Percentiles rank a stretch among this genome's conserved stretches.
These are phyloP conservation scores for Zaprionus camerounensis DNA, from an alignment of 1,140 invertebrate genomes.

Conservation along the genomic window DNA sequence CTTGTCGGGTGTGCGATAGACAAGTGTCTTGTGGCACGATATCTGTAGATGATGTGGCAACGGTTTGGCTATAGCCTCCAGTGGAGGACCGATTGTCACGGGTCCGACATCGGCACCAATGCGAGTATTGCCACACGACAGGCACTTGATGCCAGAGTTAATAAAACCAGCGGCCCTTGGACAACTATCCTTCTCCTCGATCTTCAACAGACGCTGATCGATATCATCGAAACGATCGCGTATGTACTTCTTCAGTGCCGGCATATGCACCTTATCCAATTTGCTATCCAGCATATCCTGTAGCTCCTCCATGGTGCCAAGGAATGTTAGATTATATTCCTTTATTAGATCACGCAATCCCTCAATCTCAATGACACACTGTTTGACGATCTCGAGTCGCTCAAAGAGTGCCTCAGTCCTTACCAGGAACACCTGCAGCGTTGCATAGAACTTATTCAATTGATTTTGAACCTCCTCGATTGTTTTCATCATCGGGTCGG, in stretches of 20 bases:
- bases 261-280: constrained; percentile 77
- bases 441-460: constrained; percentile 54
- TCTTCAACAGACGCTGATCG: constrained; percentile 37
- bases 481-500: constrained; percentile 56
- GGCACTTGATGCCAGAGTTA: constrained; percentile 46
- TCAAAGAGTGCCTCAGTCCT: constrained; percentile 57
- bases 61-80: constrained; percentile 33
- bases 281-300: constrained; percentile 83
- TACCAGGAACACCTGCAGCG: constrained; percentile 45
- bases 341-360: constrained; percentile 50
- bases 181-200: constrained; percentile 66
- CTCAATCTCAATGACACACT: constrained; percentile 74
- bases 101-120: constrained; percentile 65
- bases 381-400: constrained; percentile 61
- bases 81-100: constrained; percentile 41
- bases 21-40: constrained; percentile 46
- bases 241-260: constrained; percentile 77
- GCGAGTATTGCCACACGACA: constrained; percentile 59
- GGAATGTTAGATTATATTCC: constrained; percentile 65
- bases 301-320: constrained; percentile 79
- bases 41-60: not conserved
- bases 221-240: constrained; percentile 71
- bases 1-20: constrained; percentile 56
- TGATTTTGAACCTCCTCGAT: constrained; percentile 49
- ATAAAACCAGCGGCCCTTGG: constrained; percentile 70